Evolutionary conservation across 2,113 vertebrate species (phyloP), one percentile per base, ranked within the genome.

Genomic region (Pituophis catenifer): DNA sequence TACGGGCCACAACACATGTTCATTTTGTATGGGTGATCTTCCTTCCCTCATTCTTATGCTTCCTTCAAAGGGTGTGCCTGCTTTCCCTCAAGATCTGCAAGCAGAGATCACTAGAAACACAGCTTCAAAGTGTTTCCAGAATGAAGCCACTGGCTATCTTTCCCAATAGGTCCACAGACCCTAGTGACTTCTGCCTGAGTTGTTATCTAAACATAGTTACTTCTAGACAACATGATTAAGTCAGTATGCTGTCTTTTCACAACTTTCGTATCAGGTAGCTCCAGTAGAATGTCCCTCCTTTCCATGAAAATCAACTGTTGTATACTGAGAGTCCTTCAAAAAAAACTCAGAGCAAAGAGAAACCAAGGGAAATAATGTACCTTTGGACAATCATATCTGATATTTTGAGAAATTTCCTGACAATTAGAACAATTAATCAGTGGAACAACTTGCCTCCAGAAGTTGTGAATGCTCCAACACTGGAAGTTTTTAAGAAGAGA

Each of bases 371-470:
- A 0, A 92, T 91, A 89, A 93, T 92, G 93, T 90, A 1, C 95
- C 55, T 44, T 92, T 95, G 91, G 17, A 21, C 86, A 92, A 93
- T 65, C 89, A 24, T 89, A 96, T 19, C 85, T 93, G 91, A 90
- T 89, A 23, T 53, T 48, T 5, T 48, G 44, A 48, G 44, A 48
- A 48, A 48, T 48, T 48, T 48, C 44, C 44, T 5, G 44, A 48
- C 44, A 48, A 3, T 48, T 48, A 48, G 44, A 48, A 48, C 44
- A 48, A 48, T 48, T 48, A 5, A 48, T 48, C 44, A 48, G 44
- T 48, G 44, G 44, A 48, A 48, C 44, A 48, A 44, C 38, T 44
- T 44, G 38, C 38, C 38, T 44, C 38, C 38, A 44, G 38, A 44
- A 44, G 38, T 44, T 44, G 38, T 44, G 38, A 44, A 48, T 48